phyloP scores from a whole-genome alignment of 2,888 invertebrate genomes.

The Eilema depressum region DNA sequence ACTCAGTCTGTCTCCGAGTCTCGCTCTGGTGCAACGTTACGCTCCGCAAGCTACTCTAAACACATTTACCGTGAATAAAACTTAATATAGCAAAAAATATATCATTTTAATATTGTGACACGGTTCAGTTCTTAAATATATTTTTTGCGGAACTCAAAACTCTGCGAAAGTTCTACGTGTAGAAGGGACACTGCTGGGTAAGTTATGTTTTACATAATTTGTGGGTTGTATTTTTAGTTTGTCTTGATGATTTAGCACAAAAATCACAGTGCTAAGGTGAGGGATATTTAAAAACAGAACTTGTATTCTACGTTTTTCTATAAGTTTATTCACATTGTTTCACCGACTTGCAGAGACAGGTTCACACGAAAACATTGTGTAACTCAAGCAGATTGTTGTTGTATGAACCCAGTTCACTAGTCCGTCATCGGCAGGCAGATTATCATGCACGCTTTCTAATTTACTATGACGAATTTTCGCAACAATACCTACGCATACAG shows the following conservation, averaged over 20 bases:
- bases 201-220: constrained; percentile 46
- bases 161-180: constrained; percentile 17
- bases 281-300: neutral
- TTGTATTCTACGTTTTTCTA: neutral
- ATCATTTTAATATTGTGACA: constrained; percentile 33
- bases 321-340: constrained; percentile 18
- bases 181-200: constrained; percentile 35
- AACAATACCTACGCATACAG: constrained; percentile 56
- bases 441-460: constrained; percentile 80
- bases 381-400: constrained; percentile 38
- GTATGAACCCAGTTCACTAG: constrained; percentile 41
- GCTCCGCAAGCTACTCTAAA: constrained; percentile 45
- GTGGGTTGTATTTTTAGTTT: constrained; percentile 26
- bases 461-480: constrained; percentile 79
- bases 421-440: constrained; percentile 57
- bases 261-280: neutral
- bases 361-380: constrained; percentile 40
- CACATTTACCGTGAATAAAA: constrained; percentile 41
- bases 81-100: constrained; percentile 27
- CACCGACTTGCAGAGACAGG: constrained; percentile 23
- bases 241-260: constrained; percentile 18
- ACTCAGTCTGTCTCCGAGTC: constrained; percentile 74
- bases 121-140: constrained; percentile 21
- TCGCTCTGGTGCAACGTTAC: constrained; percentile 63
- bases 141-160: neutral